These are phyloP conservation scores for Emydocephalus ijimae DNA, from an alignment of 2,113 vertebrate genomes.

Conservation along the genomic window DNA sequence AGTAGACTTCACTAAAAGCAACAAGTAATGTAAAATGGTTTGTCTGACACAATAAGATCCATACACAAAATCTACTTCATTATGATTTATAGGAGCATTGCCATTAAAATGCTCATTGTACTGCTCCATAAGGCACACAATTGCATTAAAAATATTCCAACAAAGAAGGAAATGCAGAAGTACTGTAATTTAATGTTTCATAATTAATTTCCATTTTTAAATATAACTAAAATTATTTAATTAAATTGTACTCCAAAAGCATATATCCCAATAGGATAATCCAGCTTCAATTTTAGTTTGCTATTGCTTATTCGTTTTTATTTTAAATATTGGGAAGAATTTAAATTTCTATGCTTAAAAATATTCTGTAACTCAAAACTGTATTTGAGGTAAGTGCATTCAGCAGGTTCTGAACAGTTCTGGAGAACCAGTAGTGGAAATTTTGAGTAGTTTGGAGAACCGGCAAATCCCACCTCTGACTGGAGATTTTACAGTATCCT, in stretches of 20 bases:
- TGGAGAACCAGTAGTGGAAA: too few relatives aligned
- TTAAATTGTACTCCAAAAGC: neutral
- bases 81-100: neutral
- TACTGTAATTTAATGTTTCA: neutral
- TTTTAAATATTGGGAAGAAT: neutral
- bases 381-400: neutral
- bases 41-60: neutral
- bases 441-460: too few relatives aligned
- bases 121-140: neutral
- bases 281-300: neutral
- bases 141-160: neutral
- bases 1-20: neutral
- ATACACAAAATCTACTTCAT: neutral
- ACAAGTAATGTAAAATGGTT: neutral
- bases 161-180: neutral
- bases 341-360: neutral
- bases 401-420: too few relatives aligned
- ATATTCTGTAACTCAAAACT: neutral
- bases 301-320: neutral
- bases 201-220: neutral
- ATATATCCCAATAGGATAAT: neutral
- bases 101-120: neutral
- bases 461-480: too few relatives aligned
- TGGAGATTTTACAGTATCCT: too few relatives aligned
- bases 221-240: neutral